Conservation (phyloP, 2,888 invertebrate genomes). For the Luperina testacea region DNA sequence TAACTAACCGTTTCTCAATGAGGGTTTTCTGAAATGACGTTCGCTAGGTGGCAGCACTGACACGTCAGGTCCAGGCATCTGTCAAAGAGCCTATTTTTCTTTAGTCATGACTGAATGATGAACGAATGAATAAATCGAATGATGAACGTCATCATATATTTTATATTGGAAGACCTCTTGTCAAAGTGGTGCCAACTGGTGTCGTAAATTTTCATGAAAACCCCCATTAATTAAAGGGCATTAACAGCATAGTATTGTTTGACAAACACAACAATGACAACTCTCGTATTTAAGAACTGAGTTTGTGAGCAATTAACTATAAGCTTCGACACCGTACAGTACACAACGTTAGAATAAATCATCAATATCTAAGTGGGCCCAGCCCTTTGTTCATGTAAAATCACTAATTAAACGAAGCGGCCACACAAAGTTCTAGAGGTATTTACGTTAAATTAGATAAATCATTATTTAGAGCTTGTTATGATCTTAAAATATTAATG, state of each 20-base stretch:
- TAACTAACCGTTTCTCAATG: conserved; percentile 44
- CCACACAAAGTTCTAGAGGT: conserved; percentile 23
- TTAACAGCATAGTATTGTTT: conserved; percentile 24
- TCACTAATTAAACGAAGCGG: conserved; percentile 59
- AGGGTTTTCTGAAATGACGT: no score
- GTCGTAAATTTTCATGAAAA: no score
- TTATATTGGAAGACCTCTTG: no score
- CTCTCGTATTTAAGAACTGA: conserved; percentile 33
- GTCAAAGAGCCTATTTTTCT: no score
- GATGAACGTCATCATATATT: no score
- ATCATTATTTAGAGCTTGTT: conserved; percentile 6
- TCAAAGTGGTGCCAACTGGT: no score
- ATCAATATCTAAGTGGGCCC: conserved; percentile 67
- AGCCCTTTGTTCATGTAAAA: conserved; percentile 66
- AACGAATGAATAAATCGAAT: no score
- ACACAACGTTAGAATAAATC: conserved; percentile 56
- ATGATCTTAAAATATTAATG: conserved; percentile 42
- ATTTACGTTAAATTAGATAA: conserved; percentile 8
- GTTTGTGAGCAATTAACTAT: conserved; percentile 61
- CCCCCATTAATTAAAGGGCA: conserved; percentile 19
- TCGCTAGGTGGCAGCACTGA: no score
- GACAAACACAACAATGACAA: conserved; percentile 42
- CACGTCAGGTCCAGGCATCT: no score
- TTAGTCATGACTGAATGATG: no score
- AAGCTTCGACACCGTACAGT: conserved; percentile 45